These are phyloP conservation scores for Zhuqinia jingwanae DNA, from an alignment of 2,888 invertebrate genomes.

Conservation along the genomic window DNA sequence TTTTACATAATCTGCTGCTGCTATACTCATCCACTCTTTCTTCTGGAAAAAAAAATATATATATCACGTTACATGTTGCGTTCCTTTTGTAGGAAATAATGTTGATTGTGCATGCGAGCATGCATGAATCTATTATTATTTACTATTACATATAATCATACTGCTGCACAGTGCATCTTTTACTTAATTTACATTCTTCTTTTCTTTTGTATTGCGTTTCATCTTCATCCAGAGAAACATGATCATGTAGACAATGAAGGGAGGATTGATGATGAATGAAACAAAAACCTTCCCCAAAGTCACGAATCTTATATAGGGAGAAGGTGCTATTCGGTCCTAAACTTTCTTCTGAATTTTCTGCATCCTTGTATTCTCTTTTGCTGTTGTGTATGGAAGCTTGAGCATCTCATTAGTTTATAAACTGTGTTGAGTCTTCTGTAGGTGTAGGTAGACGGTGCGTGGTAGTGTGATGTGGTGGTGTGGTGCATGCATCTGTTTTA, in stretches of 20 bases:
- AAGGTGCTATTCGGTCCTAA: slow-evolving; percentile 39
- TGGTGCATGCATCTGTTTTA: slow-evolving; percentile 45
- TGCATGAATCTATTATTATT: slow-evolving; percentile 35
- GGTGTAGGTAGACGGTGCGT: no score
- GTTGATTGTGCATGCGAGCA: slow-evolving; percentile 32
- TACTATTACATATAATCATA: no score
- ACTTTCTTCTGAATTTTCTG: neutral
- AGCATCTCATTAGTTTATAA: slow-evolving; percentile 48
- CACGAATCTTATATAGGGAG: slow-evolving; percentile 67
- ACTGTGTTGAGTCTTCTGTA: neutral
- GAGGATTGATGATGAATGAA: slow-evolving; percentile 39
- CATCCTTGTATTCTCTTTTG: neutral
- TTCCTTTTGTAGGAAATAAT: no score
- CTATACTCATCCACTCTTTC: neutral
- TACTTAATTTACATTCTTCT: slow-evolving; percentile 26
- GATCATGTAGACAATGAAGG: neutral
- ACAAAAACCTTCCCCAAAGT: slow-evolving; percentile 56
- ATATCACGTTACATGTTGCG: slow-evolving; percentile 39
- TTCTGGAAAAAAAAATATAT: slow-evolving; percentile 22
- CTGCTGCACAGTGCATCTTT: no score
- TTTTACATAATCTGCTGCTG: slow-evolving; percentile 46
- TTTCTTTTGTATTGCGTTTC: slow-evolving; percentile 27
- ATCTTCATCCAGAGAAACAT: neutral
- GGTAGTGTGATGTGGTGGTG: no score
- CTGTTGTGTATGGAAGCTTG: slow-evolving; percentile 10